Evolutionary conservation across 2,113 vertebrate genomes (phyloP), one percentile per base, ranked within the genome.

Genomic region (Peromyscus maniculatus): DNA sequence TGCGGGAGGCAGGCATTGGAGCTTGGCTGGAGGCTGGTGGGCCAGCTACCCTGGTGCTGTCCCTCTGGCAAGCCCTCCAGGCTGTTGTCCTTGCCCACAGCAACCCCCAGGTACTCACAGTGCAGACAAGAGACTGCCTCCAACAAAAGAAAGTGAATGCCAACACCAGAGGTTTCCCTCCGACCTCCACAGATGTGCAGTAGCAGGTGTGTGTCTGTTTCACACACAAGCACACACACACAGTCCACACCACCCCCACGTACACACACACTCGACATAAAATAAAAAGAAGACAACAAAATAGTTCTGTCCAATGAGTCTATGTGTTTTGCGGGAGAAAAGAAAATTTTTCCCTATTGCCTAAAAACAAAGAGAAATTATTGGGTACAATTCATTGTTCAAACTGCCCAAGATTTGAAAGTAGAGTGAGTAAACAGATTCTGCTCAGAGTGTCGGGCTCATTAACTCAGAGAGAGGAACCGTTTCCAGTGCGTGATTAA

Each of bases 401-500:
- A 93, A 97, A 97, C 96, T 97, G 97, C 93, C 96, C 75, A 91
- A 96, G 96, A 96, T 97, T 97, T 94, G 96, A 97, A 98, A 98
- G 98, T 95, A 96, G 95, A 95, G 69, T 94, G 96, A 98, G 97
- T 93, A 98, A 98, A 98, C 97, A 99, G 98, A 98, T 98, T 98
- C 98, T 87, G 93, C 97, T 98, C 98, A 94, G 92, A 98, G 98
- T 97, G 98, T 95, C 94, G 96, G n/a, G 3, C 98, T 99, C 98
- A 97, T 98, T 98, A 98, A 98, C 98, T 96, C 97, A 95, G 96
- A 97, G 97, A 98, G 98, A 98, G 88, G 96, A 98, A 98, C 97
- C 96, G 96, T 99, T 98, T 99, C 98, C 97, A 93, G 98, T 96
- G 98, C 97, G 77, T 98, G 98, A 98, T 98, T 98, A 99, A 98